phyloP scores from a whole-genome alignment of 30 jellyfish, hydroid and myxozoan genomes.

The Rhopilema esculentum region DNA sequence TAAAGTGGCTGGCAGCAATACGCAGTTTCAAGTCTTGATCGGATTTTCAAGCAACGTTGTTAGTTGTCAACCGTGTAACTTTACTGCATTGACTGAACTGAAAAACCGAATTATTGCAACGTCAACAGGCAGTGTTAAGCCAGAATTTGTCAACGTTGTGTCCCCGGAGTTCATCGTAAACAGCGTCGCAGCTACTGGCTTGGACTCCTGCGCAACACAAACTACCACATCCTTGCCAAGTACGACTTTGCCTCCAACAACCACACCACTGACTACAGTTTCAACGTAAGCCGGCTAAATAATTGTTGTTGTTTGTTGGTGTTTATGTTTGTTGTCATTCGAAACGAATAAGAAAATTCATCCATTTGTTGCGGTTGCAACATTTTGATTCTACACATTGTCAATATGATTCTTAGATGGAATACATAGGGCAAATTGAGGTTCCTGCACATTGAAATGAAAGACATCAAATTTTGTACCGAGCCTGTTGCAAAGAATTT shows the following conservation, averaged over 20 bases:
- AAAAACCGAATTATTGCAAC: background rate
- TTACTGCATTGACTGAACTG: background rate
- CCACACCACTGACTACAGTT: background rate
- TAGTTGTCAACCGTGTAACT: slow-evolving; percentile 42
- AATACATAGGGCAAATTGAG: too few relatives aligned
- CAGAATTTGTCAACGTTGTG: slow-evolving; percentile 16
- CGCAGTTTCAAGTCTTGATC: slow-evolving; percentile 1
- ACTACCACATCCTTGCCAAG: background rate
- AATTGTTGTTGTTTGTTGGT: background rate
- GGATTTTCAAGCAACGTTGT: background rate
- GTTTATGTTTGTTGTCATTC: background rate
- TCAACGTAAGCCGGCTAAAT: background rate
- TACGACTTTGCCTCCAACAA: slow-evolving; percentile 7
- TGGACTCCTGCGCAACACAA: slow-evolving; percentile 1
- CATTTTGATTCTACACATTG: too few relatives aligned
- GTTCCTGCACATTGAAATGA: too few relatives aligned
- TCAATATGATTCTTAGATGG: too few relatives aligned
- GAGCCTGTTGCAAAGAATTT: too few relatives aligned
- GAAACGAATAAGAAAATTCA: too few relatives aligned
- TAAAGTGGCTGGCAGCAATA: background rate
- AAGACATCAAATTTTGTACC: too few relatives aligned
- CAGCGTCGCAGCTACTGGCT: background rate
- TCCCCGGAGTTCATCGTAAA: slow-evolving; percentile 11
- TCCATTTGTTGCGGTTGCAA: too few relatives aligned
- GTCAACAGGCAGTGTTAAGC: background rate